Base-by-base conservation (phyloP, 1,140 invertebrate genomes). In the Ephestia elutella region DNA sequence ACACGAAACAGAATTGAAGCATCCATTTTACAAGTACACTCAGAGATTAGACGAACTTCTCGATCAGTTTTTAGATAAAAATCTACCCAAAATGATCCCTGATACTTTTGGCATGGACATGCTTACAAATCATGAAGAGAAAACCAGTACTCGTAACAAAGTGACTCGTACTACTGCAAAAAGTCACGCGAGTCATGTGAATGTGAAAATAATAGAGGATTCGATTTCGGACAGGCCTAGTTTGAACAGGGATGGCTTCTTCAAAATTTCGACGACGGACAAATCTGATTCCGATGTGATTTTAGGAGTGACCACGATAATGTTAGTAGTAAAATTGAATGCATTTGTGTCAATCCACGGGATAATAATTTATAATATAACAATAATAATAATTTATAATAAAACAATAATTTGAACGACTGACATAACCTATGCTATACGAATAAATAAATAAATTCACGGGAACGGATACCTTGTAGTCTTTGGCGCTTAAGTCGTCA, bases 11-110 rank as follows among this genome's bases (percentile, higher is more conserved):
- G 56, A 82, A 32, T 28, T 74, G 8, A 82, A 84, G 32, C 73
- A 86, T 69, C 73, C 79, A 5, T 81, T 70, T 30, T 75, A 81
- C 25, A 76, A 81, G 49, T 71, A 80, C 49, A 75, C 72, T 5
- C 76, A 80, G 61, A 60, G 71, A 21, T 50, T 84, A 13, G 74
- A 82, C 53, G 74, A 82, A 54, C 56, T 82, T 0, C 49, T 85
- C 7, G 67, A 74, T 15, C 54, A 66, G 25, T 66, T 75, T 54
- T 21, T 69, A 10, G 55, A 61, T 11, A 67, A 68, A 28, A 71
- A 62, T 50, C 18, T 74, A 20, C 66, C 58, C 5, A 59, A 69
- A 38, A 50, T 73, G 9, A 60, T 74, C 5, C 10, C 48, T 15
- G 62, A 73, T 57, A 66, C 66, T 0, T 62, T 65, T 44, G 57